Evolutionary conservation across 30 jellyfish, hydroid and myxozoan genomes (phyloP).

Genomic region (Morbakka virulenta): DNA sequence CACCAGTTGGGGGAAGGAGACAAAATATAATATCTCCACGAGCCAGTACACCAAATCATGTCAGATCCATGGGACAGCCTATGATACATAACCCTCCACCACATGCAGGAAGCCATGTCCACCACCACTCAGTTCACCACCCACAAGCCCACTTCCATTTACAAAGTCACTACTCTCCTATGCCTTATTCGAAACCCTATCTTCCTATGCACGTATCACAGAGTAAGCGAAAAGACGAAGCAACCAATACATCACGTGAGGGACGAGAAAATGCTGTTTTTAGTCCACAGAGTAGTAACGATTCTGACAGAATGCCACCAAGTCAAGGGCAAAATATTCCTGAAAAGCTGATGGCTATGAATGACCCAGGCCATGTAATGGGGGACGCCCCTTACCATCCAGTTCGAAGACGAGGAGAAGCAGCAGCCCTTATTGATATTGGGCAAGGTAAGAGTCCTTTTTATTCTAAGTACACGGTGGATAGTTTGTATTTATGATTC

Average conservation of each 20-base stretch:
- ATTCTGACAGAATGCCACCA: constrained; percentile 2
- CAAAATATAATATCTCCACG: no score
- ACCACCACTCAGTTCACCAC: constrained; percentile 75
- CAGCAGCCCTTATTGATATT: constrained; percentile 98
- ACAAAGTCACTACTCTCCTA: constrained; percentile 50
- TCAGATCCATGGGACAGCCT: no score
- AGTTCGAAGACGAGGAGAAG: constrained; percentile 97
- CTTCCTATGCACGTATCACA: constrained; percentile 20
- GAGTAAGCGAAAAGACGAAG: constrained; percentile 14
- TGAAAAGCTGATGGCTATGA: constrained; percentile 45
- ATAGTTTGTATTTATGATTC: no score
- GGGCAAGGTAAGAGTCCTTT: constrained; percentile 79
- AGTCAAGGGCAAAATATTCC: constrained; percentile 13
- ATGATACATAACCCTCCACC: constrained; percentile 52
- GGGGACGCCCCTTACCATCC: constrained; percentile 83
- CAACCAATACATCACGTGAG: no score
- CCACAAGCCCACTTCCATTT: constrained; percentile 70
- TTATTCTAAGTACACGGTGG: no score
- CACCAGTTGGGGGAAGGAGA: no score
- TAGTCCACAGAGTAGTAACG: constrained; percentile 10
- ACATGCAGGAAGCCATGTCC: constrained; percentile 18
- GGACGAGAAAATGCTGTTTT: constrained; percentile 41
- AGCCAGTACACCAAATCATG: no score
- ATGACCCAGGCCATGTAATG: constrained; percentile 25
- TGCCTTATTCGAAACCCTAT: constrained; percentile 52